Evolutionary conservation across 2,797 vertebrate genomes (phyloP).

Genomic region (Lithobates sylvaticus): DNA sequence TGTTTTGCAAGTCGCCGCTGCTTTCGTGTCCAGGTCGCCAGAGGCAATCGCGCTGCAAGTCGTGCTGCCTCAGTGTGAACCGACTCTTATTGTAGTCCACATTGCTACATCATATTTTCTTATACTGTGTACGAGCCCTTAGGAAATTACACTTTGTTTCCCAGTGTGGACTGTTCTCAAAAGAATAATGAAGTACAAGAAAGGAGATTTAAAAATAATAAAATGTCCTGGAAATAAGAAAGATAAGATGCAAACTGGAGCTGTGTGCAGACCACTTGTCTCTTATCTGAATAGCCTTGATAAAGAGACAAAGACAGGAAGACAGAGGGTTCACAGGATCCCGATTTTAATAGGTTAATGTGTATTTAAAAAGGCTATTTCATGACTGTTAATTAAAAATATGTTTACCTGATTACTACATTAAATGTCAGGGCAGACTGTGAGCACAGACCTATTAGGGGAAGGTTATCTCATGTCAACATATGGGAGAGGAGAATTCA

Average conservation of each 20-base stretch:
- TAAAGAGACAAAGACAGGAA: constrained; percentile 23
- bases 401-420: constrained; percentile 37
- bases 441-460: not conserved
- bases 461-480: not conserved
- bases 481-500: not conserved
- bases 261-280: not conserved
- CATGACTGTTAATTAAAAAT: constrained; percentile 43
- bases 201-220: no score
- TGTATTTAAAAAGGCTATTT: constrained; percentile 49
- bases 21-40: no score
- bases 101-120: no score
- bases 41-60: no score
- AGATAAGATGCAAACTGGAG: not conserved
- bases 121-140: no score
- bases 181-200: not conserved
- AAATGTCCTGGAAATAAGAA: not conserved
- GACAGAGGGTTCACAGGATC: not conserved
- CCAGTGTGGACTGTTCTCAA: not conserved
- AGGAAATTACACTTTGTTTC: no score
- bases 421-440: constrained; percentile 20
- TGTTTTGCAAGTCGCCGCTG: no score
- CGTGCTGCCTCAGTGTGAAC: no score
- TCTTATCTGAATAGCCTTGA: constrained; percentile 35
- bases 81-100: no score
- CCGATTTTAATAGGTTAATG: constrained; percentile 50